Conservation (phyloP, 2,797 vertebrate genomes). For the Malurus splendens region DNA sequence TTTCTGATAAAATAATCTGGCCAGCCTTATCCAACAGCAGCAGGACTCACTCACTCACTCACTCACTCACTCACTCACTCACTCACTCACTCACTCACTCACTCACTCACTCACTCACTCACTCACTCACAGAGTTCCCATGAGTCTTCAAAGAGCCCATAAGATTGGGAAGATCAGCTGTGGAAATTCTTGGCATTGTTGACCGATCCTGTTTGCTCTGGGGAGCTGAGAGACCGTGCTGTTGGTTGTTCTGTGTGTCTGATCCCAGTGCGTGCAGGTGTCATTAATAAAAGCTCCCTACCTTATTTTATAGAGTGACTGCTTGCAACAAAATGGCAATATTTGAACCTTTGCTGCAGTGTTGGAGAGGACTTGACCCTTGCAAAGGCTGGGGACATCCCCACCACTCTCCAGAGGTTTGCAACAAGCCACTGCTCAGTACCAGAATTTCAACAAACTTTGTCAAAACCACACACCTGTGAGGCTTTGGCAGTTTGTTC, state of each 20-base stretch:
- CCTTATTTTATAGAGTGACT: neutral
- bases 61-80: neutral
- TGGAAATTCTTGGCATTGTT: neutral
- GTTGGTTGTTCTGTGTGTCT: neutral
- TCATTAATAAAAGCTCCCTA: neutral
- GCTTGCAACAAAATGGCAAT: neutral
- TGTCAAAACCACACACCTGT: neutral
- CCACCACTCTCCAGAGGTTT: neutral
- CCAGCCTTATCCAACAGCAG: neutral
- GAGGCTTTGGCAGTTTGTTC: neutral
- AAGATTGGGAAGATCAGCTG: neutral
- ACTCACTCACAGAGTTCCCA: no score
- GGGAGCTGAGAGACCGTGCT: accelerated
- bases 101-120: neutral
- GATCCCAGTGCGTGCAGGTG: neutral
- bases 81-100: neutral
- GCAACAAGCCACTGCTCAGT: neutral
- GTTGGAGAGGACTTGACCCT: neutral
- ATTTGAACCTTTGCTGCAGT: neutral
- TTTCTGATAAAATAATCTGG: neutral
- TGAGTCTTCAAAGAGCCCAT: neutral
- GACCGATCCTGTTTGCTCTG: neutral
- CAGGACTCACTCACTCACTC: neutral
- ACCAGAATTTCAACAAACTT: neutral
- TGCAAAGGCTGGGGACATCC: neutral